Conservation (phyloP, 2,888 invertebrate species). For the Spialia ferax region DNA sequence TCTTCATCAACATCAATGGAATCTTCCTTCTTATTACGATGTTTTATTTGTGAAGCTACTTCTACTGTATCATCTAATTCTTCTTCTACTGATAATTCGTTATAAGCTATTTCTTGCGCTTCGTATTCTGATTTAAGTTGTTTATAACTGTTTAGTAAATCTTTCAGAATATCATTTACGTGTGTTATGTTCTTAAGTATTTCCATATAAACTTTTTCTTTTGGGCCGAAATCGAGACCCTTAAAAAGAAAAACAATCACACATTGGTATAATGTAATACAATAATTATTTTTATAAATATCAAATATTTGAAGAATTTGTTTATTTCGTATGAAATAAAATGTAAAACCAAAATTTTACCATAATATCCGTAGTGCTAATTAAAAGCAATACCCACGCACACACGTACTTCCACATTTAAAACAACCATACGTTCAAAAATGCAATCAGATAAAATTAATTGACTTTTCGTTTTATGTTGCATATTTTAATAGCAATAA, state of each 20-base stretch:
- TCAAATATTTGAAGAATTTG: background rate
- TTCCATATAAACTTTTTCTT: slow-evolving; percentile 55
- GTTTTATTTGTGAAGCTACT: background rate
- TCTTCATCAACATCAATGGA: slow-evolving; percentile 3
- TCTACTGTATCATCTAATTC: slow-evolving; percentile 32
- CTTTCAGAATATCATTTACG: slow-evolving; percentile 63
- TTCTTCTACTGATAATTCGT: slow-evolving; percentile 49
- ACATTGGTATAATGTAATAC: too few species aligned
- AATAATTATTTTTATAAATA: background rate
- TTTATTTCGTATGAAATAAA: too few species aligned
- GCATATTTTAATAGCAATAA: background rate
- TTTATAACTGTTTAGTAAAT: slow-evolving; percentile 65
- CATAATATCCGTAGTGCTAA: slow-evolving; percentile 1
- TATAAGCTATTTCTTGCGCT: slow-evolving; percentile 51
- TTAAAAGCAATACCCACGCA: background rate
- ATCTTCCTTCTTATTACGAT: slow-evolving; percentile 12
- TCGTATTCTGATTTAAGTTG: slow-evolving; percentile 59
- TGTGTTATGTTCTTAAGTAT: slow-evolving; percentile 68
- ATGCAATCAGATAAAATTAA: slow-evolving; percentile 14
- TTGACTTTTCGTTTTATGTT: slow-evolving; percentile 13
- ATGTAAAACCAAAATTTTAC: too few species aligned
- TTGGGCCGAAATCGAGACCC: slow-evolving; percentile 7
- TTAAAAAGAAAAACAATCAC: too few species aligned
- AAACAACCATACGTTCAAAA: slow-evolving; percentile 35
- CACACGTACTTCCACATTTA: slow-evolving; percentile 58